phyloP scores from a whole-genome alignment of 2,113 vertebrate genomes.

The Leucoraja erinaceus region DNA sequence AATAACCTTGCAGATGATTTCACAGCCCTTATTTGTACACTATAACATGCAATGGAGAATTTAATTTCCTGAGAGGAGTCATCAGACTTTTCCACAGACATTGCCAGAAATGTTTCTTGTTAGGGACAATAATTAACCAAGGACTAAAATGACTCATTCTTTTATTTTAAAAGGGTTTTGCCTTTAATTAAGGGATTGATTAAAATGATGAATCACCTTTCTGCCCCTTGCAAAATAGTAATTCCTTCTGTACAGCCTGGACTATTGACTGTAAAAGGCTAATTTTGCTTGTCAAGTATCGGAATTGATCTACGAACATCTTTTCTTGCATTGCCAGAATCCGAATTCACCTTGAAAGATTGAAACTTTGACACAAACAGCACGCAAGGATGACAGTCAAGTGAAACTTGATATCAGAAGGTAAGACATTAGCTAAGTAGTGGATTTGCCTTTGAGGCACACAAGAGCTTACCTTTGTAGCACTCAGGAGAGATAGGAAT shows the following conservation, averaged over 20 bases:
- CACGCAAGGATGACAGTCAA: neutral
- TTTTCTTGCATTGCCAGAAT: neutral
- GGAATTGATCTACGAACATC: neutral
- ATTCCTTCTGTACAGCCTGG: neutral
- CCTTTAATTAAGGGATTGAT: conserved; percentile 7
- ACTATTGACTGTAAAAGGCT: neutral
- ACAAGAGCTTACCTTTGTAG: neutral
- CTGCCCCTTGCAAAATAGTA: neutral
- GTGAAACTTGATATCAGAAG: neutral
- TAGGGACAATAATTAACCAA: neutral
- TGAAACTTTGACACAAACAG: neutral
- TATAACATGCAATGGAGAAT: neutral
- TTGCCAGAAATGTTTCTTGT: neutral
- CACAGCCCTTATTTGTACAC: neutral
- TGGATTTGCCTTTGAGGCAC: neutral
- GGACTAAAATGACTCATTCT: neutral
- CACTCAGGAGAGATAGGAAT: neutral
- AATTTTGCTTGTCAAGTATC: neutral
- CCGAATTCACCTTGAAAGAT: neutral
- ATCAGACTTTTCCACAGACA: neutral
- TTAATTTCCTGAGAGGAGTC: neutral
- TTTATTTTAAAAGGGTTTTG: neutral
- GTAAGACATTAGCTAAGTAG: neutral
- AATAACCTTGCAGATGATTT: neutral
- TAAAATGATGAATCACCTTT: neutral